Conservation (phyloP, 2,113 vertebrate genomes). For the Ptychochromis oligacanthus region DNA sequence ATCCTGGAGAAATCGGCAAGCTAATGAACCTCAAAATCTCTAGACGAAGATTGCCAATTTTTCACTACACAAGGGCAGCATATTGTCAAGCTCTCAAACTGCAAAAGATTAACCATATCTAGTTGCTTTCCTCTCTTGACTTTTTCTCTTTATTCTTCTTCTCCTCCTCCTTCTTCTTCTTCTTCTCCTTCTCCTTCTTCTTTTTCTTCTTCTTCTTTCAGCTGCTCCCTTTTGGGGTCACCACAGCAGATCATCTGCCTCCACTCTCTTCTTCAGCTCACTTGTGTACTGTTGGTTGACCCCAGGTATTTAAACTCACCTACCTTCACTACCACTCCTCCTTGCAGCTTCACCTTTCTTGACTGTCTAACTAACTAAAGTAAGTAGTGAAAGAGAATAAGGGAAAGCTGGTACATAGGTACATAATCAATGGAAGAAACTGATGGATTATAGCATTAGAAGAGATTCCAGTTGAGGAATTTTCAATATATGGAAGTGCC, state of each 20-base stretch:
- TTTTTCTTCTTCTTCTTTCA: too few species aligned
- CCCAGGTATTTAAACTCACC: background rate
- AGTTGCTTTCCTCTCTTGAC: background rate
- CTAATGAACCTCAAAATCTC: background rate
- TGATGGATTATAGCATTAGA: background rate
- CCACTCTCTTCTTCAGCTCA: background rate
- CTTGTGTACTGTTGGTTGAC: background rate
- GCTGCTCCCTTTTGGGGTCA: background rate
- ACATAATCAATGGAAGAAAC: background rate
- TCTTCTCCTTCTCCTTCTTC: too few species aligned
- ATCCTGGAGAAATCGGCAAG: background rate
- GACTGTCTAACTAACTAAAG: background rate
- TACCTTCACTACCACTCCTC: background rate
- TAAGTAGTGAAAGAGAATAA: background rate
- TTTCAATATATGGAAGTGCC: background rate
- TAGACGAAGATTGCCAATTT: background rate
- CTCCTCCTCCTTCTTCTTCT: too few species aligned
- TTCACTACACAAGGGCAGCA: background rate
- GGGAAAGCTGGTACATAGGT: background rate
- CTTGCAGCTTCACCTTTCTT: background rate
- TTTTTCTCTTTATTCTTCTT: too few species aligned
- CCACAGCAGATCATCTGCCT: background rate
- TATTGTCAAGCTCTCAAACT: background rate
- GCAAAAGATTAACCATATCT: background rate
- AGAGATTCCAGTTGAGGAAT: background rate